Conservation (phyloP, 2,797 vertebrate species). For the Helicolenus hilgendorfi region DNA sequence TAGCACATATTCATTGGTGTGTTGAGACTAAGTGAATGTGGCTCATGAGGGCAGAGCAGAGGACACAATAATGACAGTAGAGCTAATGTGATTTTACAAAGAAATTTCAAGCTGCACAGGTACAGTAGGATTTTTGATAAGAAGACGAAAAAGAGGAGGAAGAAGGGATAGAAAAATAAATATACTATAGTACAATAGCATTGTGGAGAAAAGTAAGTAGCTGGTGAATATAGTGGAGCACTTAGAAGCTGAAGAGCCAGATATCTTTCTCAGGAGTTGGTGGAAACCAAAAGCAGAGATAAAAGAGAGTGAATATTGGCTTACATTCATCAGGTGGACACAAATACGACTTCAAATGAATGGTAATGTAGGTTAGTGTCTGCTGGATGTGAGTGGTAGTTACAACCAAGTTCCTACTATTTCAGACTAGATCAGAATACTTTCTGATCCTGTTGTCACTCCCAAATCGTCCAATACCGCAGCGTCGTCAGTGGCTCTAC, state of each 20-base stretch:
- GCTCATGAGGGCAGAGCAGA: neutral
- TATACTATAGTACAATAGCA: neutral
- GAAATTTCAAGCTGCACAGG: neutral
- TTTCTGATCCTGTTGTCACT: neutral
- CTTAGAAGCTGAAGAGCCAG: neutral
- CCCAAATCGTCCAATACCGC: neutral
- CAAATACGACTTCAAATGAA: neutral
- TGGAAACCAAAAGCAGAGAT: neutral
- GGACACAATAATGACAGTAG: neutral
- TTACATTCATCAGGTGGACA: neutral
- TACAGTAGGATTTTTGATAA: neutral
- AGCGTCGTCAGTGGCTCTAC: neutral
- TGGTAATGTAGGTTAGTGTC: neutral
- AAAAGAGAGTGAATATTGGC: neutral
- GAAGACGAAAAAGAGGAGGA: neutral
- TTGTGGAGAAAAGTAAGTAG: neutral
- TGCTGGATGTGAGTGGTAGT: neutral
- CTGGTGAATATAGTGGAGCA: neutral
- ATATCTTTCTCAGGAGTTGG: neutral
- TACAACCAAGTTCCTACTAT: neutral
- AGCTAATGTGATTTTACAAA: neutral
- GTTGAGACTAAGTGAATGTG: neutral
- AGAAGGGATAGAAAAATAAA: neutral
- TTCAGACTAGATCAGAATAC: neutral
- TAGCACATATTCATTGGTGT: neutral